Conservation (phyloP, 2,797 vertebrate species). For the Phalanger gymnotis region DNA sequence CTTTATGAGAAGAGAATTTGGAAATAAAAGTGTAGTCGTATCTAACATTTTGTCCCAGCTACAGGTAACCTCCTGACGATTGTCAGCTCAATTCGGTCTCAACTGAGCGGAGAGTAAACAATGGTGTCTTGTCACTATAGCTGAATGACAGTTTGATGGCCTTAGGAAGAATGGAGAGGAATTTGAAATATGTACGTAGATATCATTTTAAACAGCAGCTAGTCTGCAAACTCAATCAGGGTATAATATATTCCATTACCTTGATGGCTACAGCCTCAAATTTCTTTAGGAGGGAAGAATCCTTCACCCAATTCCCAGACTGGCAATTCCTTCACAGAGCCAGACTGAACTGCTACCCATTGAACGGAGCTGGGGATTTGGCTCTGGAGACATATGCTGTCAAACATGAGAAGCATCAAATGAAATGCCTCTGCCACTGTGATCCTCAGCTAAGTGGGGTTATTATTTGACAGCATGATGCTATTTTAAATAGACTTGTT, state of each 20-base stretch:
- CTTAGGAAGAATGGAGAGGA: neutral
- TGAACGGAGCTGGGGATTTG: neutral
- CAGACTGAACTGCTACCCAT: neutral
- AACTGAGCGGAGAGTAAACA: neutral
- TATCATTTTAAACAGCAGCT: neutral
- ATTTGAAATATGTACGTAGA: neutral
- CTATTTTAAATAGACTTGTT: neutral
- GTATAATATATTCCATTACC: neutral
- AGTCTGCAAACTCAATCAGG: neutral
- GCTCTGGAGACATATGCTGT: neutral
- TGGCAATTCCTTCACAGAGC: neutral
- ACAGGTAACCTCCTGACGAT: neutral
- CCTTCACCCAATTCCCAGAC: neutral
- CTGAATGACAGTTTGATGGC: neutral
- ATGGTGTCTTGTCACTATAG: neutral
- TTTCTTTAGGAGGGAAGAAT: neutral
- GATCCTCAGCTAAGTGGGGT: neutral
- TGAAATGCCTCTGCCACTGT: neutral
- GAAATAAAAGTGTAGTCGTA: neutral
- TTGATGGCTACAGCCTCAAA: neutral
- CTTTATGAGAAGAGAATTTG: neutral
- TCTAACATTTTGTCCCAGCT: neutral
- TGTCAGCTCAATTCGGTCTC: neutral
- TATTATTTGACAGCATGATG: neutral
- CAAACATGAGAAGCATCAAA: neutral